phyloP scores from a whole-genome alignment of 1,140 invertebrate species.

The Pemphigus obesinymphae region DNA sequence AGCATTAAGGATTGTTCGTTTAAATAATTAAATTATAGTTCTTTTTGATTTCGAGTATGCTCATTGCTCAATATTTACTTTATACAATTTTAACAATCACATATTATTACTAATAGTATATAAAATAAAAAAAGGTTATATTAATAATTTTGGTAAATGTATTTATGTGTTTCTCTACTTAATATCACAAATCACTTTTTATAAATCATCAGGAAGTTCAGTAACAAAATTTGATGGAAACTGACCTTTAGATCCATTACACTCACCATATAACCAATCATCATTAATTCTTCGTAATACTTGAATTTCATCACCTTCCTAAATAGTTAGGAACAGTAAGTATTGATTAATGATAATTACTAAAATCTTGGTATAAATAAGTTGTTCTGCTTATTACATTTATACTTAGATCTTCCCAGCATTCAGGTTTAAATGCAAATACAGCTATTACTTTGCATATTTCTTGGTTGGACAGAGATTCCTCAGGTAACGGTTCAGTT shows the following conservation, averaged over 20 bases:
- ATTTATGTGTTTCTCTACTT: background rate
- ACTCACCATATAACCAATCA: constrained; percentile 77
- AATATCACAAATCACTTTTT: constrained; percentile 26
- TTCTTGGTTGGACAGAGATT: constrained; percentile 2
- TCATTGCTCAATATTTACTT: background rate
- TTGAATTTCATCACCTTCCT: constrained; percentile 65
- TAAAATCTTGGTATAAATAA: background rate
- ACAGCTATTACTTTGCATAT: constrained; percentile 54
- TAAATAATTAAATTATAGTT: background rate
- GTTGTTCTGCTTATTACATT: constrained; percentile 46
- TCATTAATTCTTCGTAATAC: constrained; percentile 67
- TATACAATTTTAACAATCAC: background rate
- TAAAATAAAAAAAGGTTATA: background rate
- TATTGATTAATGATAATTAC: background rate
- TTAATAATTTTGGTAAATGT: constrained; percentile 13
- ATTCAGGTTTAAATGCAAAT: constrained; percentile 61
- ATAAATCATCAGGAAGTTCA: constrained; percentile 42
- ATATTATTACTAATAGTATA: background rate
- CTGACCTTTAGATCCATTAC: constrained; percentile 63
- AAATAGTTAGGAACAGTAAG: constrained; percentile 48
- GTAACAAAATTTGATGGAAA: constrained; percentile 76
- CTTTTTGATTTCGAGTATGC: background rate
- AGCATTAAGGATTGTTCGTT: constrained; percentile 26
- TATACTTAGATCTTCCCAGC: constrained; percentile 58
- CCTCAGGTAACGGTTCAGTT: constrained; percentile 62